Evolutionary conservation across 2,888 invertebrate species (phyloP), one percentile per base, ranked within the genome.

Genomic region (Apeira syringaria): DNA sequence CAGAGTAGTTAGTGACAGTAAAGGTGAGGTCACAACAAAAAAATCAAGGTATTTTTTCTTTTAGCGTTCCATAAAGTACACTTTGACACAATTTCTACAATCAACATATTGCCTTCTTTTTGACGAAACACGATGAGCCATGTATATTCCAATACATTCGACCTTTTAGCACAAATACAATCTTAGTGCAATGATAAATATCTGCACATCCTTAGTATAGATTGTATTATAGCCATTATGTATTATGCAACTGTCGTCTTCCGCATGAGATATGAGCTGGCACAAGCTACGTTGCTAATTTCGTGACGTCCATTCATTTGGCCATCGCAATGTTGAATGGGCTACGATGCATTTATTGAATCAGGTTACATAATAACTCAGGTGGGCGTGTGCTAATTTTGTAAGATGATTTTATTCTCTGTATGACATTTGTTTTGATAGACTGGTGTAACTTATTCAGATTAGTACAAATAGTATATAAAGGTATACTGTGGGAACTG

Each of bases 221-320:
- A 17, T 25, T 30, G 17, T 13, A 32, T 12, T 26, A 41, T 22
- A 20, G 20, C 2, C 20, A 31, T 38, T 33, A 34, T 41, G 30
- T 35, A 49, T 18, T 15, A 13, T 41, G 34, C 77, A 75, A 73
- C 74, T 71, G 74, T 80, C 82, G 73, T 80, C 82, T 68, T 58
- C 59, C 50, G 53, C 59, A 57, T 81, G 84, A 87, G 74, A 81
- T 80, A 86, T 81, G 80, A 74, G 66, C 86, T 88, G 88, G 87
- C 87, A 85, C 73, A 66, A 66, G 75, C 74, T 72, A 76, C 70
- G 73, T 74, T 64, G 78, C 85, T 87, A 83, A 87, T 83, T 87
- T 80, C 71, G 79, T 68, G 77, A 70, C 79, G 74, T 72, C 81
- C 85, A 85, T 86, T 87, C 87, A 87, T 84, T 84, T 82, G 60